A percentile compares a stretch with the other conserved stretches of the same genome.
Evolutionary conservation across 2,888 invertebrate species (phyloP).

Genomic region (Caenorhabditis sinica): DNA sequence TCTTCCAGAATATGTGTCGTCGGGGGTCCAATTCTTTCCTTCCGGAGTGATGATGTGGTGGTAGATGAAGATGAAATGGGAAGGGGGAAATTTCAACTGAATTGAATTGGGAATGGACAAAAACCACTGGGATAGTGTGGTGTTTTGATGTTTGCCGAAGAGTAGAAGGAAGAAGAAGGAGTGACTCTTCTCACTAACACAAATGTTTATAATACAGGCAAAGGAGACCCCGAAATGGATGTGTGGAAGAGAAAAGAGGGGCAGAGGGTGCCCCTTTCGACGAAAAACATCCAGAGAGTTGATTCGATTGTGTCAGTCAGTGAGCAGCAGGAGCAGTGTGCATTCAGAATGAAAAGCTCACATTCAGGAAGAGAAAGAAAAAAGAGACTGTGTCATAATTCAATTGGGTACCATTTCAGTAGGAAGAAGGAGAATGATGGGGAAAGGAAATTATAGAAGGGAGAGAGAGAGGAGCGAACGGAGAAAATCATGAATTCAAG

Average conservation of each 20-base stretch:
- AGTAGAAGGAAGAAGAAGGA: conserved; percentile 27
- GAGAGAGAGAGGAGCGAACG: background rate
- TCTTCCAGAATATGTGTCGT: conserved; percentile 24
- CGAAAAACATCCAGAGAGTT: conserved; percentile 43
- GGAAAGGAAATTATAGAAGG: background rate
- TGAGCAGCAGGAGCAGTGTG: background rate
- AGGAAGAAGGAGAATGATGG: background rate
- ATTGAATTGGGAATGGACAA: conserved; percentile 35
- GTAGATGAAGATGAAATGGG: conserved; percentile 15
- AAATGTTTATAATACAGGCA: conserved; percentile 54
- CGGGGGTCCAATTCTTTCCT: conserved; percentile 21
- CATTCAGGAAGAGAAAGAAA: conserved; percentile 3
- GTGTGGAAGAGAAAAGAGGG: conserved; percentile 36
- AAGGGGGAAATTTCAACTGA: conserved; percentile 12
- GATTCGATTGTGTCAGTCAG: conserved; percentile 52
- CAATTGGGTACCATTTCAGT: conserved; percentile 29
- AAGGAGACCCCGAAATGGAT: conserved; percentile 47
- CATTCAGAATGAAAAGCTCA: conserved; percentile 23
- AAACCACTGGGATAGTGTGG: conserved; percentile 26
- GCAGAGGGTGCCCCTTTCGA: conserved; percentile 3
- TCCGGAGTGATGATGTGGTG: conserved; percentile 32
- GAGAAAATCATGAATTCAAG: background rate
- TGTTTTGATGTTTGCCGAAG: conserved; percentile 50
- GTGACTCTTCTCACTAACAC: conserved; percentile 31
- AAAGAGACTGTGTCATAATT: conserved; percentile 42